These are phyloP conservation scores for Neocrepidodera transversa DNA, from an alignment of 2,888 invertebrate species.

Conservation along the genomic window DNA sequence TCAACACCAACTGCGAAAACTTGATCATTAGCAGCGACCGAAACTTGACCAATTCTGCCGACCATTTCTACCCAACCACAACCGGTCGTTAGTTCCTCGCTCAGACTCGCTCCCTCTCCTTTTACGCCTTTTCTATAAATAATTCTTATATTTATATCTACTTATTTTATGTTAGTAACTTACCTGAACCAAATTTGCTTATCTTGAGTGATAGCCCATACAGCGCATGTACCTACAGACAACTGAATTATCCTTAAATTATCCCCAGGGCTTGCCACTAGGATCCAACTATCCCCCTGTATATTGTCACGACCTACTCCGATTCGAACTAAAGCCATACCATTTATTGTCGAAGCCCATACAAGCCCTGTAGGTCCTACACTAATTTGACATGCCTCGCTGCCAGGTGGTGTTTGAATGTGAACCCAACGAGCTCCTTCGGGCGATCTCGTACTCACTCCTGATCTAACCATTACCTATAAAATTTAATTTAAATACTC, in stretches of 20 bases:
- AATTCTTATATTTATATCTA: slow-evolving; percentile 4
- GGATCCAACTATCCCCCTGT: slow-evolving; percentile 77
- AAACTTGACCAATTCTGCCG: slow-evolving; percentile 81
- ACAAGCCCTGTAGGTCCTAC: slow-evolving; percentile 86
- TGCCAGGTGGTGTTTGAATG: slow-evolving; percentile 76
- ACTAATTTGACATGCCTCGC: slow-evolving; percentile 85
- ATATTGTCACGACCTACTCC: slow-evolving; percentile 80
- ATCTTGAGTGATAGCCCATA: slow-evolving; percentile 84
- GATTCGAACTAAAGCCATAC: slow-evolving; percentile 80
- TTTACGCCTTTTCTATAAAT: slow-evolving; percentile 54
- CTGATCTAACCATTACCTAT: slow-evolving; percentile 83
- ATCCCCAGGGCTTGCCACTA: slow-evolving; percentile 77
- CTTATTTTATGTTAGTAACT: slow-evolving; percentile 51
- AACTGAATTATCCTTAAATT: slow-evolving; percentile 77
- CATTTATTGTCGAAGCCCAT: slow-evolving; percentile 87
- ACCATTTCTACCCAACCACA: slow-evolving; percentile 91
- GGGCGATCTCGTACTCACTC: slow-evolving; percentile 81
- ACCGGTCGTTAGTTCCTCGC: slow-evolving; percentile 80
- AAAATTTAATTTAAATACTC: slow-evolving; percentile 1
- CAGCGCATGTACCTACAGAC: slow-evolving; percentile 80
- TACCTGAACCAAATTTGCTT: slow-evolving; percentile 89
- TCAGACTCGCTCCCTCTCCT: slow-evolving; percentile 73
- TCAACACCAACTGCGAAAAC: slow-evolving; percentile 82
- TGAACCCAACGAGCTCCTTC: slow-evolving; percentile 89
- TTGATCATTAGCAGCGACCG: slow-evolving; percentile 89